Base-by-base conservation (phyloP, 1,140 invertebrate species). In the Anoplophora glabripennis region DNA sequence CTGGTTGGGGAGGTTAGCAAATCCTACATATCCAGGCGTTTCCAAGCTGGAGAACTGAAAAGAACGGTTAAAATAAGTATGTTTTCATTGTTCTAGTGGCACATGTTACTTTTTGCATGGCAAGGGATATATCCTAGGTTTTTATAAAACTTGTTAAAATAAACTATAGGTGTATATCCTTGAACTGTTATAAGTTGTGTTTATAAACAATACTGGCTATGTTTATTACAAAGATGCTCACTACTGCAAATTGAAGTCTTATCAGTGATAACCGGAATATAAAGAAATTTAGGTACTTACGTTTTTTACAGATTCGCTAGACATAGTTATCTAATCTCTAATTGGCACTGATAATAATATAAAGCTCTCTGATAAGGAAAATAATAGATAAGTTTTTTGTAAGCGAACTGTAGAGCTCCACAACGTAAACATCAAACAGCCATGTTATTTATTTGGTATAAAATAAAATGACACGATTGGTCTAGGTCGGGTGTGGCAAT, bases 1-100 rank as follows among this genome's bases (percentile, higher is more conserved):
- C 79, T 98, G 96, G 78, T 98, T 97, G 0, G 96, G 95, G 53
- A 93, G 73, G 79, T 93, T 94, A n/a, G 92, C 92, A 78, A 94
- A 94, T 9, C 93, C 92, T 42, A 95, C 91, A 79, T 94, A 94
- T 8, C 90, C 90, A 46, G 91, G 88, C 2, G 90, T 89, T 76
- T 92, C 89, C 53, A 90, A 75, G 67, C 86, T 88, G 9, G 87
- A 84, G 80, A 90, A 92, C 89, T 92, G 74, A 61, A 76, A 77
- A 58, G 34, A 59, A 36, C 5, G 34, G 53, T 41, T 9, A 48
- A 40, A 56, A 37, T 37, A 48, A 12, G 5, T 37, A 5, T 36
- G 11, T 14, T 15, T 57, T n/a, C 46, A 17, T 37, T 5, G 8
- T 37, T 7, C 15, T 11, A 4, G 11, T 3, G 4, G 7, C 34